Evolutionary conservation across 2,797 vertebrate genomes (phyloP).

Genomic region (Rhadinocentrus ornatus): DNA sequence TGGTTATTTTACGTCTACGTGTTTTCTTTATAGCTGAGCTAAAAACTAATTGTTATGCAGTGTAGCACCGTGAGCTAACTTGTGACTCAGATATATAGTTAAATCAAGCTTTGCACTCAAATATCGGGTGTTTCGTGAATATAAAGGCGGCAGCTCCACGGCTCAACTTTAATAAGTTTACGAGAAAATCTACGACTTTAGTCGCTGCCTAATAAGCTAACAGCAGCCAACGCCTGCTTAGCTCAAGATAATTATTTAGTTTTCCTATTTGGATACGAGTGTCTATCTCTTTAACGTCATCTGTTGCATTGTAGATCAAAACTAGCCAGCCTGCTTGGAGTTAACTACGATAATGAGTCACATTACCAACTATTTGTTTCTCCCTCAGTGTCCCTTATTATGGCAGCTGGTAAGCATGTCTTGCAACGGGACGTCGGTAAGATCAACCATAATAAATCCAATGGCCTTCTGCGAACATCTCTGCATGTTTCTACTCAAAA

Average conservation of each 20-base stretch:
- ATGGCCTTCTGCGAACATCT: conserved; percentile 72
- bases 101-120: background rate
- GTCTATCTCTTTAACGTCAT: background rate
- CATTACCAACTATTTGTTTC: conserved; percentile 27
- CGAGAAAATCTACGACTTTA: background rate
- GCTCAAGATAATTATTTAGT: conserved; percentile 12
- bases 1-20: conserved; percentile 34
- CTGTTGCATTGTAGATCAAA: background rate
- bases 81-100: background rate
- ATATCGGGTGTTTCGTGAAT: background rate
- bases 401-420: conserved; percentile 76
- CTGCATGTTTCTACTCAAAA: conserved; percentile 69
- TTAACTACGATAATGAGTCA: background rate
- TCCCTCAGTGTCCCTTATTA: conserved; percentile 67
- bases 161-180: background rate
- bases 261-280: conserved; percentile 8
- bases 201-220: conserved; percentile 8
- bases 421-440: conserved; percentile 59
- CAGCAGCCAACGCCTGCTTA: conserved; percentile 62
- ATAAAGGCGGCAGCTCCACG: background rate
- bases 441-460: conserved; percentile 60
- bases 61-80: background rate
- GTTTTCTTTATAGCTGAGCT: conserved; percentile 40
- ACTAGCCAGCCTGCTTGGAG: background rate
- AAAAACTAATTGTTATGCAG: conserved; percentile 28